Base-by-base conservation (phyloP, 2,113 vertebrate species). In the Lophotis ruficrista region DNA sequence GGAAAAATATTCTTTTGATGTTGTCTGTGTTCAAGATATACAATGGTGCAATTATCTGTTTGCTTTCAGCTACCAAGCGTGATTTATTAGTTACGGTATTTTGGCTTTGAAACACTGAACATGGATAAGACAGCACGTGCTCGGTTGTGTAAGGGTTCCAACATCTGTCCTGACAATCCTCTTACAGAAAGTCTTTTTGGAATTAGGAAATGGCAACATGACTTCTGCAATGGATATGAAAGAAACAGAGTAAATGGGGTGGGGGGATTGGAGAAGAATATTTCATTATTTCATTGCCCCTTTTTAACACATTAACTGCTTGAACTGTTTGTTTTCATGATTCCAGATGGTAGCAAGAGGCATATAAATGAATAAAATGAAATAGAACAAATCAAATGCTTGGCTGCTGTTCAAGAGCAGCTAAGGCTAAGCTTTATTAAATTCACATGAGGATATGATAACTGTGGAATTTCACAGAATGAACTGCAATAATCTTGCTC, bases 151-250 rank as follows among this genome's bases (percentile, higher is more conserved):
- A 84, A 92, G 93, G 89, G 68, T 87, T 96, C 97, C 84, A 97
- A 89, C 96, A 97, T 98, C 97, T 98, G 97, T 96, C 84, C 94
- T 85, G 80, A 80, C 91, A 97, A 97, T 97, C 96, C 96, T 96
- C 96, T 97, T 96, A 94, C 61, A 73, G 92, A 69, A 95, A 93
- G 85, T 51, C 89, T 83, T 84, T 60, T 86, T 87, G 94, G 95
- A 96, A 94, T 97, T 92, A 92, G 91, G 79, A 64, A 91, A 94
- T 83, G 75, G 53, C 83, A 97, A 88, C 84, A 88, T 15, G 70
- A 91, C n/a, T 91, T 96, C 87, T 95, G 94, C 89, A 90, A 96
- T 87, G 82, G 96, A 95, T 94, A 93, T 81, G 95, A 93, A 83
- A 89, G 81, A 89, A 38, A n/a, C 38, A 70, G 89, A 76, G 66